Base-by-base conservation (phyloP, 2,888 invertebrate genomes). In the Plutella xylostella region DNA sequence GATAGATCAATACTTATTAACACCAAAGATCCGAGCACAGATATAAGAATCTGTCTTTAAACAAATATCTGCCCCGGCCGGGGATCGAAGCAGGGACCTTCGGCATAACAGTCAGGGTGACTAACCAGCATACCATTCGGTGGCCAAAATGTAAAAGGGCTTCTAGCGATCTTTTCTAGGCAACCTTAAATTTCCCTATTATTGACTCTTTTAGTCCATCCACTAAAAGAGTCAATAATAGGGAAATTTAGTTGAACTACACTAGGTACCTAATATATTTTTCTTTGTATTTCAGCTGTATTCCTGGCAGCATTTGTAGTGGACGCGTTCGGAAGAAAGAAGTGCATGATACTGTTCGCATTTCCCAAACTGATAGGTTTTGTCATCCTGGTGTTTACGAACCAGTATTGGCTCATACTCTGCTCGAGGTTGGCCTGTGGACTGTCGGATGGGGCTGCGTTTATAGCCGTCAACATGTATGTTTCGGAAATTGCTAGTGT, bases 401-500 rank as follows among this genome's bases (percentile, higher is more conserved):
- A 47, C 1, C 51, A 61, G n/a, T 47, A 55, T 0, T 63, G 63
- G 63, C 53, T 60, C 54, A n/a, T 65, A 6, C 42, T 60, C 0
- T 21, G 61, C 11, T 59, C 55, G 0, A 51, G 61, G 42, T 40
- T 48, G 0, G 12, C 61, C 0, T 50, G 46, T 4, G 51, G 56
- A 1, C 19, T 53, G 0, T 34, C 51, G 0, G 58, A 60, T 22
- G 18, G 45, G 4, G 43, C 55, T 12, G 33, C 49, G 0, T 47
- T 61, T 1, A 35, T 51, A 2, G 53, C 51, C 1, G 54, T 60
- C 2, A 55, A 62, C 0, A 55, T 56, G 14, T 65, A 65, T 30
- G 50, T 56, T 4, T 52, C 61, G 2, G 65, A 63, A 51, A 54
- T 63, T 25, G 59, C 61, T 4, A 54, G 57, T 48, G 65, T 65